Evolutionary conservation across 2,797 vertebrate species (phyloP), one percentile per base, ranked within the genome.

Genomic region (Onychomys torridus): DNA sequence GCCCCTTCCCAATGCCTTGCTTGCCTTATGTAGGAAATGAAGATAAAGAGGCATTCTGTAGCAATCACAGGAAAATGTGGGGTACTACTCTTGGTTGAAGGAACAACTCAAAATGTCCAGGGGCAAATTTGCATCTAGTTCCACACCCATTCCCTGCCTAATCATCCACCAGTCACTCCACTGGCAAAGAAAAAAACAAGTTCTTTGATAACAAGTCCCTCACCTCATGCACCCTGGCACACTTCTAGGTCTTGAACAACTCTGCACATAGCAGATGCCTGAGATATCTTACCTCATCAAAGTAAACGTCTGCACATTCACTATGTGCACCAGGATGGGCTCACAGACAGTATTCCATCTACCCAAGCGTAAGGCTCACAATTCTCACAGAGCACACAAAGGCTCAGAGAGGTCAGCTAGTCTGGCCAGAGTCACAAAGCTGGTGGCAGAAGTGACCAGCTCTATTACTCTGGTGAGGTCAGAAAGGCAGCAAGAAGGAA

Each of bases 341-440:
- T 91, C 43, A 75, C 25, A 73, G 21, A 55, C 23, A 69, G 4
- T 77, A 46, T 21, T 85, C 71, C 14, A 71, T 69, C 71, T 88
- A 82, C 13, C 63, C 77, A 90, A 67, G 55, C 4, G 57, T 8
- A 95, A 65, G 49, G 69, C 83, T 96, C 79, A 90, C 12, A 65
- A 46, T 23, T 90, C 86, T 92, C 61, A 83, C 32, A 93, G 34
- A 52, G 8, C 59, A 92, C 55, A 89, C 84, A 86, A 86, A 91
- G 69, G 19, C 69, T 84, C 89, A 82, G 52, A 75, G 40, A 87
- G 59, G 75, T 46, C 91, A 87, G 92, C 69, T 32, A 55, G 71
- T n/a, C 61, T 91, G 84, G 83, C 19, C 71, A 69, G 93, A 77
- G 87, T 88, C 91, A 92, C 81, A 90, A 67, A 88, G 87, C 69